Evolutionary conservation across 1,140 invertebrate species (phyloP).

Genomic region (Papilio polyxenes): DNA sequence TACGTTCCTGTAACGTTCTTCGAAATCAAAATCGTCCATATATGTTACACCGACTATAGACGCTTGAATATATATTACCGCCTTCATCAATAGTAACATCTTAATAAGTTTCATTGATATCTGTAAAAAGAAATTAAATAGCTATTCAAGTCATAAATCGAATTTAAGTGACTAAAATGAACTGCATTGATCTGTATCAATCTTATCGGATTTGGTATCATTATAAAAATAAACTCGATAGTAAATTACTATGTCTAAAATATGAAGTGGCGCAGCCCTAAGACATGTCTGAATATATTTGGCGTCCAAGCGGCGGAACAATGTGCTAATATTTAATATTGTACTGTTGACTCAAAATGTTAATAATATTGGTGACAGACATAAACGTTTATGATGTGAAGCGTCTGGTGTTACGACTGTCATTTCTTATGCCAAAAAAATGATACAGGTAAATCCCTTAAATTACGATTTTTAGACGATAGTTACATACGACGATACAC

Average conservation of each 20-base stretch:
- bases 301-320: neutral
- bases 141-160: neutral
- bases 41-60: constrained; percentile 71
- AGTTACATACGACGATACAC: no score
- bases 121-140: neutral
- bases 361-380: neutral
- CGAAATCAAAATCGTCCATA: constrained; percentile 69
- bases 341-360: constrained; percentile 5
- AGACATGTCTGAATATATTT: neutral
- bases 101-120: neutral
- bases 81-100: neutral
- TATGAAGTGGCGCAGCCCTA: neutral
- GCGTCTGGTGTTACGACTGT: constrained; percentile 18
- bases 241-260: neutral
- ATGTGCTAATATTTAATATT: constrained; percentile 15
- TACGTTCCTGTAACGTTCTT: constrained; percentile 60
- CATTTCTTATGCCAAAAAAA: neutral
- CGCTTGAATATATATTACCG: neutral
- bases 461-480: neutral
- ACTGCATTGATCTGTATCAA: no score
- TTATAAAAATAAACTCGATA: neutral
- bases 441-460: neutral
- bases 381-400: constrained; percentile 10
- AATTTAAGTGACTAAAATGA: neutral
- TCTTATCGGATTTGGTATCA: neutral